These are phyloP conservation scores for Drosophila watanabei DNA, from an alignment of 1,140 invertebrate species.

Conservation along the genomic window DNA sequence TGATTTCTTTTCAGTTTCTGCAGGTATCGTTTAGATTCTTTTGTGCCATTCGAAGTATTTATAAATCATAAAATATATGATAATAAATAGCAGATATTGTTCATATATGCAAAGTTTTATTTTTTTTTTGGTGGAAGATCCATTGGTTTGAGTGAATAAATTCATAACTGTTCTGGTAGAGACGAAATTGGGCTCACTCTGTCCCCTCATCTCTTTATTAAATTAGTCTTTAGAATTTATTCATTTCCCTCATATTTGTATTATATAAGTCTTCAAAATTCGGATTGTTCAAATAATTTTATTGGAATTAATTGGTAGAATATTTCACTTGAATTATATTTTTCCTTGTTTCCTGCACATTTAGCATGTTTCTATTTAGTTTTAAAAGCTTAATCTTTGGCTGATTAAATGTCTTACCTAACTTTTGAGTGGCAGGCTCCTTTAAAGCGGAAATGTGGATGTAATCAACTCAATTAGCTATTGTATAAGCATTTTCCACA, in stretches of 20 bases:
- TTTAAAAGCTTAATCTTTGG: not conserved
- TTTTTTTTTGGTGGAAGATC: too few species aligned
- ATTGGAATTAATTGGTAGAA: too few species aligned
- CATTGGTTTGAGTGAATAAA: too few species aligned
- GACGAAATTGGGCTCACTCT: not conserved
- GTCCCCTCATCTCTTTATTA: not conserved
- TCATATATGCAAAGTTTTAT: not conserved
- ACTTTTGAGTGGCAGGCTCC: not conserved
- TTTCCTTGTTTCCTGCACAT: not conserved
- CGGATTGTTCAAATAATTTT: not conserved
- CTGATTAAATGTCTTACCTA: not conserved
- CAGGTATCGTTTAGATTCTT: not conserved
- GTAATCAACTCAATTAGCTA: constrained; percentile 77
- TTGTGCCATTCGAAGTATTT: constrained; percentile 5
- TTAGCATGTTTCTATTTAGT: not conserved
- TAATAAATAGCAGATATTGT: not conserved
- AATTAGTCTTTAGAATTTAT: not conserved
- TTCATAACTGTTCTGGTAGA: too few species aligned
- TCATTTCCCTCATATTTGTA: too few species aligned
- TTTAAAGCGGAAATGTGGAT: constrained; percentile 31
- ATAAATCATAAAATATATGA: not conserved
- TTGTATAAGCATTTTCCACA: constrained; percentile 27
- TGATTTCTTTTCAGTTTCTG: not conserved
- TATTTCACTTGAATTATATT: not conserved
- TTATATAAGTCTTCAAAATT: not conserved